Base-by-base conservation (phyloP, 2,113 vertebrate species). In the Psettodes erumei region DNA sequence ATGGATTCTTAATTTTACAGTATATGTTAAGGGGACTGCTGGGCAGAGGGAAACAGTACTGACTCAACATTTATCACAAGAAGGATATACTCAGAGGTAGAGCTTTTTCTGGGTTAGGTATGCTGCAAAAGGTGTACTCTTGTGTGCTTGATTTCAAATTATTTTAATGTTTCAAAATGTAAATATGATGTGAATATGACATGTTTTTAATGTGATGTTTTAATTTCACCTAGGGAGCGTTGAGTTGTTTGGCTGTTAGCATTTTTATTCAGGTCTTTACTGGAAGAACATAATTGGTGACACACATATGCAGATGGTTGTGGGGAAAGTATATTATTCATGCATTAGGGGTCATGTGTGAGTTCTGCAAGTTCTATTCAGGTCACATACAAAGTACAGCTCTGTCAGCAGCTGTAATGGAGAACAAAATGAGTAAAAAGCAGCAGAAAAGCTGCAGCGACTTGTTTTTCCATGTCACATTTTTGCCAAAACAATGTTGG, bases 251-350 rank as follows among this genome's bases (percentile, higher is more conserved):
- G 28, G 28, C 8, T 32, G 18, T 55, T 40, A 70, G 28, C 37
- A 37, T 45, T 67, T 80, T 55, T 50, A 18, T 54, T 53, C 7
- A 64, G 38, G 28, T 53, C 15, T 76, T 89, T 87, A 79, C 75
- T 65, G 78, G 71, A 79, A 86, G 37, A 55, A 33, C 11, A 37
- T 30, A 27, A 62, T 42, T 19, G 27, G 19, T 64, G 30, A 62
- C 32, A 56, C 75, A 71, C 23, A 27, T 5, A 73, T 59, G 40
- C 56, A 23, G 55, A 32, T 55, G 32, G 45, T 69, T 72, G 21
- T 8, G 25, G 80, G 84, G 82, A 79, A 88, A 87, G 82, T 84
- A 85, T 80, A 60, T 59, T 61, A 28, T 50, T 61, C 25, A 54
- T 75, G 15, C 32, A 33, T 48, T 58, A 33, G 10, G 35, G 48